Base-by-base conservation (phyloP, 2,888 invertebrate species). In the Pseudococcus viburni region DNA sequence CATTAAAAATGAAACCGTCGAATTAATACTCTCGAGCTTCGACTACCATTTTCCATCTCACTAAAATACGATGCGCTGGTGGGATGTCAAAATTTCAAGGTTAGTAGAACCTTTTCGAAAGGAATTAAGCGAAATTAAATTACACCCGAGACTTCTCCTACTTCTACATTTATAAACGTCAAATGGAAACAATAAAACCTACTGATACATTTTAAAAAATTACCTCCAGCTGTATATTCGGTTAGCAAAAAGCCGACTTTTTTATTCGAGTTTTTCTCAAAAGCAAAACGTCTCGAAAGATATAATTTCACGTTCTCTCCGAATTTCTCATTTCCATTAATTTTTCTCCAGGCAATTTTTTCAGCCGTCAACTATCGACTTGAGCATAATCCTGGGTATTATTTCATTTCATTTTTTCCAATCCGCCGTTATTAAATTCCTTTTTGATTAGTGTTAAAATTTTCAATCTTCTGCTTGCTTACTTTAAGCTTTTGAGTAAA, bases 31-130 rank as follows among this genome's bases (percentile, higher is more conserved):
- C 64, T 73, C 73, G 15, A 73, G 73, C 33, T 26, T 73, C 4
- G 6, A n/a, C 17, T n/a, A 55, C 55, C 4, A 8, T 51, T 42
- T 42, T 42, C 42, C 12, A 51, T 51, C 48, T 51, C 12, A 11
- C 4, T 51, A 51, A 51, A 6, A 19, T 8, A 64, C n/a, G 68
- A 26, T 68, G 12, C 39, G 33, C n/a, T 73, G 15, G 4, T 33
- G 39, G n/a, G n/a, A 73, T 33, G 73, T 73, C 73, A 73, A 33
- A 73, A 73, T 6, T 73, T 73, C 73, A 73, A 73, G 73, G 73
- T 73, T 73, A 73, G 73, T n/a, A 73, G 42, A 42, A 73, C 73
- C 73, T 73, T 73, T 73, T 73, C 73, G 17, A 73, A 73, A 73
- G 17, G 73, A 73, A 73, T 73, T 33, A 73, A 73, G 19, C 73